Base-by-base conservation (phyloP, 2,888 invertebrate genomes). In the Iselma pallidipennis region DNA sequence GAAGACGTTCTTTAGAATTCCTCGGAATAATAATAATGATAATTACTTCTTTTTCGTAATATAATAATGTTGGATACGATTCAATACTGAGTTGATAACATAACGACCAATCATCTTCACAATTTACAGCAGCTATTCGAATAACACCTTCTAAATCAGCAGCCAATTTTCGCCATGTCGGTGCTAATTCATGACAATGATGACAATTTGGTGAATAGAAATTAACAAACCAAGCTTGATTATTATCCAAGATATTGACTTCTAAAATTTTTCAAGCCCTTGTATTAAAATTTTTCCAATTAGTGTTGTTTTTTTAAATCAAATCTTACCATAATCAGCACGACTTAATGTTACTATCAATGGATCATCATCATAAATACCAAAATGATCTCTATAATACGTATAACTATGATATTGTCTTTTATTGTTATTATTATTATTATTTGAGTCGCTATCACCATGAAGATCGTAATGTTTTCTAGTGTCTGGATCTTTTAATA, bases 141-240 rank as follows among this genome's bases (percentile, higher is more conserved):
- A 93, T 87, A 59, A 93, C 91, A 54, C 92, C 94, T 75, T 92
- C 90, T 66, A 94, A 84, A 71, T 90, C 86, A 70, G 87, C 85
- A 10, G 94, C 92, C 61, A 95, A 78, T 75, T 88, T 88, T 59
- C 93, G 86, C 95, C 95, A 95, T 80, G 87, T 85, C 7, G 94
- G 92, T 2, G 92, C 93, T 69, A 95, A 82, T 66, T 86, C 86
- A 78, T 94, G 94, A 76, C 95, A 95, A 69, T 94, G 94, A 19
- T 90, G 89, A 76, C 95, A 95, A 76, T 89, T 89, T 2, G 94
- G 91, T 0, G 94, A 94, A 81, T 95, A 95, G 79, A 91, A 95
- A 81, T 95, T 95, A 61, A 95, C 86, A 78, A 95, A 93, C 90
- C 94, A 91, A 28, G 89, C 85, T 64, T 90, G 91, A 55, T 87